Evolutionary conservation across 2,113 vertebrate genomes (phyloP).

Genomic region (Mobula hypostoma): DNA sequence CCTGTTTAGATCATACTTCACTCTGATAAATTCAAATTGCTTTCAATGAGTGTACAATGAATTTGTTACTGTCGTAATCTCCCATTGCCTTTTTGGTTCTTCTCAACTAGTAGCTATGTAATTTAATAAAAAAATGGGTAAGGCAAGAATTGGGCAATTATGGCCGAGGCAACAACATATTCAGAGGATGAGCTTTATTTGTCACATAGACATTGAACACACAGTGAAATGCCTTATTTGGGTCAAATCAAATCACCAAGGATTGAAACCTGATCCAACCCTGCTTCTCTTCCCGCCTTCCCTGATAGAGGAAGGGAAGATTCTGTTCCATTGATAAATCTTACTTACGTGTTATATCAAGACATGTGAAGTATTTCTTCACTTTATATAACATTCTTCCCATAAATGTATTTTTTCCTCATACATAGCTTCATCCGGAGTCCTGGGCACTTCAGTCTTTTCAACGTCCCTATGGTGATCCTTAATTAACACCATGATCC

Average conservation of each 20-base stretch:
- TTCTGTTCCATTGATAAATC: not conserved
- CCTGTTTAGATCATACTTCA: slow-evolving; percentile 9
- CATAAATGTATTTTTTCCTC: not conserved
- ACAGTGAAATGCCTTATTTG: too few species aligned
- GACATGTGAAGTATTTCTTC: not conserved
- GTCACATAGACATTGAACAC: too few species aligned
- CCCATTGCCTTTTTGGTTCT: slow-evolving; percentile 19
- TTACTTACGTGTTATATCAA: not conserved
- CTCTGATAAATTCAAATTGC: slow-evolving; percentile 31
- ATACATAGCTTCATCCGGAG: not conserved
- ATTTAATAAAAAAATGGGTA: slow-evolving; percentile 28
- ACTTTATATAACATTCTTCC: not conserved
- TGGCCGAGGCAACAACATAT: slow-evolving; percentile 26
- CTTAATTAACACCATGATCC: not conserved
- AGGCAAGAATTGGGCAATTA: slow-evolving; percentile 4
- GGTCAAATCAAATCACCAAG: too few species aligned
- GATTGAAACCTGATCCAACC: not conserved
- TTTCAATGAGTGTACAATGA: slow-evolving; percentile 28
- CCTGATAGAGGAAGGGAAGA: not conserved
- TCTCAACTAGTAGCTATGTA: slow-evolving; percentile 8
- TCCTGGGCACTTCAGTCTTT: not conserved
- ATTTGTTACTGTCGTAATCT: slow-evolving; percentile 26
- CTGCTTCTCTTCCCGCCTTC: not conserved
- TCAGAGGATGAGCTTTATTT: not conserved
- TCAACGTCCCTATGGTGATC: not conserved